phyloP scores from a whole-genome alignment of 1,140 invertebrate genomes.

The Listronotus oregonensis region DNA sequence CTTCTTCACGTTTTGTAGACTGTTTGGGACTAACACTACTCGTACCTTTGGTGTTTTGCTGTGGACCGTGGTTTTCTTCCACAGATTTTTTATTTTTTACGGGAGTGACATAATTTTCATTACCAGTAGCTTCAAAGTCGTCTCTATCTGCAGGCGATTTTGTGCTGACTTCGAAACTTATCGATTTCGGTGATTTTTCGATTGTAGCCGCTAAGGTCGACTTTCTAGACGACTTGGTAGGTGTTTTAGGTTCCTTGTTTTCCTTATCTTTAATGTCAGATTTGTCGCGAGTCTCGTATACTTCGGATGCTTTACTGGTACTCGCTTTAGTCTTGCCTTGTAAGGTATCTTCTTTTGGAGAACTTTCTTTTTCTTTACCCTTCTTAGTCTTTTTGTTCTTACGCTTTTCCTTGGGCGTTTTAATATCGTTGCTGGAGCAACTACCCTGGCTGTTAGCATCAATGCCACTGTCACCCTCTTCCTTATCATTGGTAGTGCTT shows the following conservation, averaged over 20 bases:
- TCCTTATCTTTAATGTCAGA: slow-evolving; percentile 26
- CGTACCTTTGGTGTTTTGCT: slow-evolving; percentile 10
- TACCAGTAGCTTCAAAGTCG: slow-evolving; percentile 71
- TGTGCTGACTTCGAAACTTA: slow-evolving; percentile 63
- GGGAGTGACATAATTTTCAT: slow-evolving; percentile 54
- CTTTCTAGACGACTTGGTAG: slow-evolving; percentile 7
- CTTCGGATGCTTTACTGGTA: slow-evolving; percentile 37
- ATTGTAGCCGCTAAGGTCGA: not conserved
- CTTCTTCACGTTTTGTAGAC: slow-evolving; percentile 80
- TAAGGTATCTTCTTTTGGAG: not conserved
- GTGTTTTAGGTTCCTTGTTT: slow-evolving; percentile 29
- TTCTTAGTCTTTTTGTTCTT: slow-evolving; percentile 82
- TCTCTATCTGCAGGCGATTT: slow-evolving; percentile 69
- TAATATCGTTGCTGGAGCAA: slow-evolving; percentile 78
- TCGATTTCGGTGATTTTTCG: slow-evolving; percentile 56
- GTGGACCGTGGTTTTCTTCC: slow-evolving; percentile 24
- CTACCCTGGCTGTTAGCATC: slow-evolving; percentile 85
- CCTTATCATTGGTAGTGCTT: slow-evolving; percentile 61
- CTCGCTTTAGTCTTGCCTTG: slow-evolving; percentile 35
- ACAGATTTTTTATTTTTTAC: slow-evolving; percentile 29
- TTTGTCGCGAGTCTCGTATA: slow-evolving; percentile 34
- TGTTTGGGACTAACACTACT: slow-evolving; percentile 71
- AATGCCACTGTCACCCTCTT: slow-evolving; percentile 85
- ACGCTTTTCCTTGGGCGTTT: slow-evolving; percentile 67
- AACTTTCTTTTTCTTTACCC: slow-evolving; percentile 26